Base-by-base conservation (phyloP, 2,113 vertebrate genomes). In the Tor tambroides region DNA sequence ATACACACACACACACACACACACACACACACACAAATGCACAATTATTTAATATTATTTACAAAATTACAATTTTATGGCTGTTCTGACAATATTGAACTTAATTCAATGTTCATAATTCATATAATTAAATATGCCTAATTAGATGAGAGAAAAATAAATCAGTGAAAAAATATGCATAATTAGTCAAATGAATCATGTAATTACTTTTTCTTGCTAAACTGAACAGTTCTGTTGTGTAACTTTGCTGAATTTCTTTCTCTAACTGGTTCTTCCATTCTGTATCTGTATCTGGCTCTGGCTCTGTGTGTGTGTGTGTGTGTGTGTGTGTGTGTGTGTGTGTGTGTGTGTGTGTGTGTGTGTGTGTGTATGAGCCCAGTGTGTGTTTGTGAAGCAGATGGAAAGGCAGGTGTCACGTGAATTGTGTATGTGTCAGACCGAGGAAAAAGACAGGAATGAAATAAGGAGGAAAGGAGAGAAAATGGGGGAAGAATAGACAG, bases 401-500 rank as follows among this genome's bases (percentile, higher is more conserved):
- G 46, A 80, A 80, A 63, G 78, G 35, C 32, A 80, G 78, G 56
- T 43, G 78, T 80, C 56, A 61, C 7, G 61, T 67, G 61, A 43
- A 49, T 78, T 28, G 77, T 82, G 61, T 78, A 83, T 71, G 89
- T 88, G 80, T 83, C n/a, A 49, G 32, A 32, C 23, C n/a, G 12
- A 83, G 56, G 80, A 26, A 74, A 85, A 77, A 77, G 56, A 87
- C 61, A 79, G 69, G 61, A 59, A 72, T 89, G 87, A 84, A 92
- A 88, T 61, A 76, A 67, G 72, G 8, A 43, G 56, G 54, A 78
- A 61, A 76, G 54, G 67, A 72, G 85, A 89, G 88, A 90, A 91
- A 91, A 89, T 83, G 88, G 91, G 90, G 91, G 90, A 91, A 91
- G 90, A 93, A 90, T 54, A 91, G 87, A 88, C n/a, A 91, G 91